Evolutionary conservation across 1,140 invertebrate genomes (phyloP), one percentile per base, ranked within the genome.

Genomic region (Eriosoma lanigerum): DNA sequence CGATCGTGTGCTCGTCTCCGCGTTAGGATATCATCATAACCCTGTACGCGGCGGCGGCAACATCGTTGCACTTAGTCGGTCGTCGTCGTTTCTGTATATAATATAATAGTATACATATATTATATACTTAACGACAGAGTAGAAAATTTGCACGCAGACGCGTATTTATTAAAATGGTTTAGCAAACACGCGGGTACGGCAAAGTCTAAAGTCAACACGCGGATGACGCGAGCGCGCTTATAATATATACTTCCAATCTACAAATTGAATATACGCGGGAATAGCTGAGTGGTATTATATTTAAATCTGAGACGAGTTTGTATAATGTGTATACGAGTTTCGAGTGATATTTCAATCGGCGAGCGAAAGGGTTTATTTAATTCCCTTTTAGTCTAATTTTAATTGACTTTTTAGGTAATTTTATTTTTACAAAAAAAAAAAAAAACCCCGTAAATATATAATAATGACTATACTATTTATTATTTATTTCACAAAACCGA

Each of bases 191-290:
- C 52, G n/a, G n/a, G n/a, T 32, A 54, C 54, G 44, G 38, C 44
- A 78, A 78, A 78, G 75, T 78, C 60, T 78, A 44, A 78, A 78
- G 75, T 78, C 52, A 78, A 78, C 75, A 78, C 38, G 32, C 72
- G 44, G 54, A 58, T 24, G 1, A 13, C 13, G 3, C 19, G 54
- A n/a, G 64, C 12, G 38, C 38, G 32, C n/a, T 48, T 68, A 78
- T n/a, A n/a, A n/a, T n/a, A n/a, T n/a, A n/a, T 62, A 62, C 54
- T 78, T 76, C 58, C 73, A 76, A 76, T 76, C 54, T 58, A 32
- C 73, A 76, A 76, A 76, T 76, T 76, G 73, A 76, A 56, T 32
- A 29, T 44, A 46, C 15, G 1, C 17, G 26, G 9, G 26, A 17
- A 32, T 64, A 38, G n/a, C 60, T n/a, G 29, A 32, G 26, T 64